Base-by-base conservation (phyloP, 2,888 invertebrate species). In the Theristus sp. region DNA sequence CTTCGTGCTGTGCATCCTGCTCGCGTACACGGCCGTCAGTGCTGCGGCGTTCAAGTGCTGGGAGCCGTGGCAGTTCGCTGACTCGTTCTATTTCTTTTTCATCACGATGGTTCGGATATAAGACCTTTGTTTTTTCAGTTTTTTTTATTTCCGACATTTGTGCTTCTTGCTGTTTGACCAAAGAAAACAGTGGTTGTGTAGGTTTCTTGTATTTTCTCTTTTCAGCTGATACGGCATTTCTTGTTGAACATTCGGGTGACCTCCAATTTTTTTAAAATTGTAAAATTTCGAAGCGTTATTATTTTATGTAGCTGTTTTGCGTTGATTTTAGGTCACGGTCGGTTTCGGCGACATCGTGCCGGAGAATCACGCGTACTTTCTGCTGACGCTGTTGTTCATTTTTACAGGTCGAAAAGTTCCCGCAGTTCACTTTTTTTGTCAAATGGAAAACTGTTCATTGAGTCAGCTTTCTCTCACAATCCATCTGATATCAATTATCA, bases 31-130 rank as follows among this genome's bases (percentile, higher is more conserved):
- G 20, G 30, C 56, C 1, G 1, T 29, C n/a, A 30, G 56, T 27
- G 56, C 56, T 1, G 13, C 1, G 6, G 30, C 26, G 10, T 56
- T 56, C 56, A 56, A 28, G 3, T 20, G 17, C n/a, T 56, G 24
- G 25, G 27, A 28, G 17, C 26, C 38, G 10, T 60, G 60, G 60
- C 10, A 26, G 10, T 26, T 56, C 22, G 3, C 20, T 24, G 29
- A 60, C 49, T 31, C 60, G 3, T 31, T 60, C 56, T 60, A 60
- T 30, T 60, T 60, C 24, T 60, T 26, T 28, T 60, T 60, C 28
- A 55, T 60, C 24, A 60, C 60, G 1, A 60, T 60, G 60, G 56
- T 56, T 2, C 22, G 29, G 1, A 6, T 20, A 20, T 13, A 17
- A 38, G 38, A 6, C 6, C 10, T 38, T 38, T 38, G 17, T 38